These are phyloP conservation scores for Bombus picipes DNA, from an alignment of 1,140 invertebrate species.

Conservation along the genomic window DNA sequence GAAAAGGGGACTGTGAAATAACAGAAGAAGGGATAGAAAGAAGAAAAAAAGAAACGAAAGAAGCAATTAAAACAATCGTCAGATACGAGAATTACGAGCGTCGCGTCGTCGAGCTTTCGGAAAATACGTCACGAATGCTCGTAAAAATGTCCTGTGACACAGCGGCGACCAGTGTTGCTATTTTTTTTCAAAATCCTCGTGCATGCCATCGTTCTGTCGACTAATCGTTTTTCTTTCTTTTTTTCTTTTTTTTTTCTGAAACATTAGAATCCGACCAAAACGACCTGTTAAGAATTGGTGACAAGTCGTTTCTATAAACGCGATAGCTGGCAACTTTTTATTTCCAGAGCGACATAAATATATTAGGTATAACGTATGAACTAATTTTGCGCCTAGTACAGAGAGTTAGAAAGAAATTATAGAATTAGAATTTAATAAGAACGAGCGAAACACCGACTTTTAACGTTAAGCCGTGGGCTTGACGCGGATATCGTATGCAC, in stretches of 20 bases:
- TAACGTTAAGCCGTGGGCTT: not conserved
- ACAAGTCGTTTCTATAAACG: no score
- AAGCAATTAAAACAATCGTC: not conserved
- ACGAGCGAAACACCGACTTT: not conserved
- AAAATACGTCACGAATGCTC: conserved; percentile 7
- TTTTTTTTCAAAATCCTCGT: not conserved
- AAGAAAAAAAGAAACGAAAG: no score
- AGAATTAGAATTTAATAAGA: not conserved
- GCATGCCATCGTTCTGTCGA: no score
- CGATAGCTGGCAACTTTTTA: no score
- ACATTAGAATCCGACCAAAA: not conserved
- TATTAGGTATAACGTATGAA: rapidly evolving
- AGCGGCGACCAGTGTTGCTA: no score
- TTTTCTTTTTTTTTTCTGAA: not conserved
- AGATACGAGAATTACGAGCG: not conserved
- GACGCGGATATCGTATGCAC: not conserved
- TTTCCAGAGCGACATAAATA: no score
- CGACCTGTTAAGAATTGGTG: no score
- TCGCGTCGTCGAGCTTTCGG: not conserved
- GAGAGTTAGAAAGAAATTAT: no score
- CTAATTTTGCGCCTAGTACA: no score
- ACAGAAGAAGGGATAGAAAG: not conserved
- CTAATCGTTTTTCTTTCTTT: not conserved
- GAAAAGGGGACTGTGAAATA: not conserved
- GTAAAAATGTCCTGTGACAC: conserved; percentile 5